Percentiles rank a stretch among this genome's conserved stretches.
Conservation (phyloP, 2,888 invertebrate species). For the Tromatobia lineatoria region DNA sequence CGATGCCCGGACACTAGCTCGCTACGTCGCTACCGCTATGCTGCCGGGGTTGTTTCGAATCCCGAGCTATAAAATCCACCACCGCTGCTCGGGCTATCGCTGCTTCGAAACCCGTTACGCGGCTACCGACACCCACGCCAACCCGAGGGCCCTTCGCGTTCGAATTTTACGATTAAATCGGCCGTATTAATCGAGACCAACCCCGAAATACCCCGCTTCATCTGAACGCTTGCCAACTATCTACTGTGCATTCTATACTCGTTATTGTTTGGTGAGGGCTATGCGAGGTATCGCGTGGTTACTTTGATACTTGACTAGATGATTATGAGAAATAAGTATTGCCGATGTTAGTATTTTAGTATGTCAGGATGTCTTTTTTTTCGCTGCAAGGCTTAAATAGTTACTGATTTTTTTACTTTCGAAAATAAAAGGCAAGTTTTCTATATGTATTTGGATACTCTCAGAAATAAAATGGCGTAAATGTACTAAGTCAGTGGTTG, state of each 20-base stretch:
- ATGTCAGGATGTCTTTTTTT: too few species aligned
- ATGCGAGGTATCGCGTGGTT: too few species aligned
- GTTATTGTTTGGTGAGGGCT: conserved; percentile 4
- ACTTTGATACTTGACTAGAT: background rate
- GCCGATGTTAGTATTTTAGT: background rate
- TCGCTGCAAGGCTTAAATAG: too few species aligned
- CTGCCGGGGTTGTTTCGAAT: conserved; percentile 64
- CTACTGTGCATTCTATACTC: background rate
- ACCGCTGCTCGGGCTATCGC: conserved; percentile 35
- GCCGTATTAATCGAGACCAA: conserved; percentile 77
- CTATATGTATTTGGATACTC: too few species aligned
- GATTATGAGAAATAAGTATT: background rate
- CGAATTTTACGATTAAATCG: conserved; percentile 83
- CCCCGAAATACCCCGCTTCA: conserved; percentile 37
- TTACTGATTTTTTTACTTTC: too few species aligned
- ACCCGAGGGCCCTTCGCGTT: conserved; percentile 53
- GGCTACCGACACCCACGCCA: conserved; percentile 49
- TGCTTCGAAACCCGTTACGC: conserved; percentile 71
- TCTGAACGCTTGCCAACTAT: conserved; percentile 58
- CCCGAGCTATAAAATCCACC: conserved; percentile 67
- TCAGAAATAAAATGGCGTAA: too few species aligned
- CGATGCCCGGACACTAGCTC: conserved; percentile 28
- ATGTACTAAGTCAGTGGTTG: too few species aligned
- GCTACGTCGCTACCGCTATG: conserved; percentile 38
- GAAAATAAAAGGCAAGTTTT: too few species aligned